Percentiles rank a stretch among this genome's conserved stretches.
Evolutionary conservation across 2,888 invertebrate genomes (phyloP).

Genomic region (Agrotis segetum): DNA sequence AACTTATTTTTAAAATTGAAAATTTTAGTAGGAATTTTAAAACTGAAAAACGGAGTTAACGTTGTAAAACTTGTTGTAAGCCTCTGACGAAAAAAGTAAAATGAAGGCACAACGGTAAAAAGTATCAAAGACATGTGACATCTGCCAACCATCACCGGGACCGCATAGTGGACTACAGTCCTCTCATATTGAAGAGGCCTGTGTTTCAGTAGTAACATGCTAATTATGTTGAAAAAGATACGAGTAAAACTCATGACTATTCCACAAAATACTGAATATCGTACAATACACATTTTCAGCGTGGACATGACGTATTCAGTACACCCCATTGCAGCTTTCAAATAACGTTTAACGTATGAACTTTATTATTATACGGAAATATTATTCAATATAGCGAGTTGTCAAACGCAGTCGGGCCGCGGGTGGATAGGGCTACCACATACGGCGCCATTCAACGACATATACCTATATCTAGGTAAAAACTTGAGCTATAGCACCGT

Average conservation of each 20-base stretch:
- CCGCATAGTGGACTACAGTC: no score
- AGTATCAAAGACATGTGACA: no score
- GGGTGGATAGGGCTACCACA: constrained; percentile 63
- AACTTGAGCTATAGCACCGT: constrained; percentile 13
- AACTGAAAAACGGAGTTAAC: no score
- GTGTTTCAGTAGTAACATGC: no score
- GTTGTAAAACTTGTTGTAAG: neutral
- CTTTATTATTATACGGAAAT: constrained; percentile 64
- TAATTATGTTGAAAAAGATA: no score
- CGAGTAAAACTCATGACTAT: neutral
- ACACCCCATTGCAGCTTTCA: constrained; percentile 49
- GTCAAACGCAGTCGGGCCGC: constrained; percentile 79
- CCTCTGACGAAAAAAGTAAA: neutral
- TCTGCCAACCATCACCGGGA: no score
- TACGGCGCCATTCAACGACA: constrained; percentile 68
- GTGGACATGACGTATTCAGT: constrained; percentile 46
- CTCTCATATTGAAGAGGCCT: no score
- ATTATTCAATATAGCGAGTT: constrained; percentile 82
- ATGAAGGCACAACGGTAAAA: neutral
- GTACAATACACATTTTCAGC: constrained; percentile 9
- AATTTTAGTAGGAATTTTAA: no score
- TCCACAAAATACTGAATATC: neutral
- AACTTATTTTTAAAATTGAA: neutral
- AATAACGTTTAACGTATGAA: constrained; percentile 63
- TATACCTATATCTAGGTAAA: constrained; percentile 49